These are phyloP conservation scores for Phylloscopus collybita DNA, from an alignment of 2,797 vertebrate species.

Conservation along the genomic window DNA sequence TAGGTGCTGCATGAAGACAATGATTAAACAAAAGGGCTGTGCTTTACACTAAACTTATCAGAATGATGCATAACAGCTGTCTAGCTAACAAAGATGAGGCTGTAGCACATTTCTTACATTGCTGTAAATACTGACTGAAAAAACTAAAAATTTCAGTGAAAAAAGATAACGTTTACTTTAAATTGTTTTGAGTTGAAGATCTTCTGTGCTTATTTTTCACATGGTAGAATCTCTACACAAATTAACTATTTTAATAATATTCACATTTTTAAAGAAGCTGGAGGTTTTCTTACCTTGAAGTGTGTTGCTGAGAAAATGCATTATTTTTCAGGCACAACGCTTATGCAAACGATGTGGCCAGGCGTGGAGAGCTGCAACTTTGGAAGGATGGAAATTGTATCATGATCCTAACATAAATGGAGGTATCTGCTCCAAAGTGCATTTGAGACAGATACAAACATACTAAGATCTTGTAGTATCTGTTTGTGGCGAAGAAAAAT, in stretches of 20 bases:
- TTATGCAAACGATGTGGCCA: slow-evolving; percentile 96
- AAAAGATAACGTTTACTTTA: neutral
- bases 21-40: neutral
- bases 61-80: neutral
- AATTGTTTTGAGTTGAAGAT: neutral
- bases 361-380: slow-evolving; percentile 97
- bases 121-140: neutral
- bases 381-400: slow-evolving; percentile 98
- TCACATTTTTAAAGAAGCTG: neutral
- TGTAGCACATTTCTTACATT: neutral
- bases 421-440: slow-evolving; percentile 75
- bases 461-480: neutral
- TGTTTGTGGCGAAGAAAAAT: neutral
- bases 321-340: slow-evolving; percentile 87
- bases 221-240: neutral
- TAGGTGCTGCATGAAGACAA: neutral
- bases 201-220: neutral
- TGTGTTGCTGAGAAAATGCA: neutral
- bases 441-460: neutral
- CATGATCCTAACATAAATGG: slow-evolving; percentile 92
- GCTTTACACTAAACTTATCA: neutral
- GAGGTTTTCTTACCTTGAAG: neutral
- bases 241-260: neutral
- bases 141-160: neutral
- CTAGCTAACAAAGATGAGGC: neutral